These are phyloP conservation scores for Argynnis bischoffii DNA, from an alignment of 2,888 invertebrate species.

Conservation along the genomic window DNA sequence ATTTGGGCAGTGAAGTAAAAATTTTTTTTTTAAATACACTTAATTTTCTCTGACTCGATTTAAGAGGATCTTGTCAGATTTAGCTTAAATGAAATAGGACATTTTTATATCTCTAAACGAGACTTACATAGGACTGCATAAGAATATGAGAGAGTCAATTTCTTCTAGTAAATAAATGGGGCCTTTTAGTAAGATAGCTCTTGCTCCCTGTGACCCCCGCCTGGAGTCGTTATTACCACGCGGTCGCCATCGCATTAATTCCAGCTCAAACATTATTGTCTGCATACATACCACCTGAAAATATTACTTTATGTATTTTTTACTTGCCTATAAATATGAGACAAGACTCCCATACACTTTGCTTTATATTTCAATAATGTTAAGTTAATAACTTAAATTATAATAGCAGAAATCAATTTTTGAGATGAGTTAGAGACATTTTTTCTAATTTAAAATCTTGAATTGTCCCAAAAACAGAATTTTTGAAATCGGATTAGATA, in stretches of 20 bases:
- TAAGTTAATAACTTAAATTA: too few relatives aligned
- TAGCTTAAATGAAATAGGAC: too few relatives aligned
- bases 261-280: conserved; percentile 92
- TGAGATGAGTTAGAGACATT: too few relatives aligned
- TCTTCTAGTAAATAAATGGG: conserved; percentile 92
- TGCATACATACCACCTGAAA: conserved; percentile 88
- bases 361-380: too few relatives aligned
- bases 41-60: not conserved
- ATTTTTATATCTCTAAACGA: too few relatives aligned
- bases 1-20: not conserved
- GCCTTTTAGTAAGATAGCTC: conserved; percentile 90
- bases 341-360: too few relatives aligned
- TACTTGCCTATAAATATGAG: too few relatives aligned
- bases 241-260: conserved; percentile 84
- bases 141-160: conserved; percentile 90
- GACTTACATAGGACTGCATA: conserved; percentile 93
- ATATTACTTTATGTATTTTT: not conserved
- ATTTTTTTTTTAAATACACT: not conserved
- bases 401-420: too few relatives aligned
- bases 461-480: too few relatives aligned
- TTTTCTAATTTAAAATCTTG: too few relatives aligned
- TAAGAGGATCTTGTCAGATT: too few relatives aligned
- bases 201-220: conserved; percentile 85
- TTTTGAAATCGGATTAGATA: too few relatives aligned
- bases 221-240: conserved; percentile 68